phyloP scores from a whole-genome alignment of 2,888 invertebrate genomes.

The Adela reaumurella region DNA sequence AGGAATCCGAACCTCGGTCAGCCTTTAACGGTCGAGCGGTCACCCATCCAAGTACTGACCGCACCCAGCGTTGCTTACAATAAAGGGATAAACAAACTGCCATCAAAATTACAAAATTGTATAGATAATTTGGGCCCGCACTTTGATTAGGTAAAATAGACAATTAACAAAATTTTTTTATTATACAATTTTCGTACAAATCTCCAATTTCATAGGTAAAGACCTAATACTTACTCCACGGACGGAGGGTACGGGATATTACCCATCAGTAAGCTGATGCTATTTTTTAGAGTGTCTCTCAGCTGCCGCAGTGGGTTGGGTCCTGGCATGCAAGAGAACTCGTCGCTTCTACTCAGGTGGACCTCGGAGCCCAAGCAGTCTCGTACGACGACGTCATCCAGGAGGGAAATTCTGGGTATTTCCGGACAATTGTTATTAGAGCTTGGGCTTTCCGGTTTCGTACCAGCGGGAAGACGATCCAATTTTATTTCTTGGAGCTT shows the following conservation, averaged over 20 bases:
- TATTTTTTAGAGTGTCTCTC: slow-evolving; percentile 43
- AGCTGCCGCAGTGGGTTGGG: slow-evolving; percentile 36
- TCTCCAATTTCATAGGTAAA: too few relatives aligned
- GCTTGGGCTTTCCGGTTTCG: slow-evolving; percentile 16
- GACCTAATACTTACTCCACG: too few relatives aligned
- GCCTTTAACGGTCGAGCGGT: too few relatives aligned
- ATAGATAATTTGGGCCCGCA: too few relatives aligned
- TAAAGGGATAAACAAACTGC: too few relatives aligned
- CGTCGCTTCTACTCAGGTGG: slow-evolving; percentile 37
- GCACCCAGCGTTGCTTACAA: too few relatives aligned
- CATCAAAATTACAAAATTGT: too few relatives aligned
- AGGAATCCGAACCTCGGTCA: too few relatives aligned
- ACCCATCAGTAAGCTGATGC: slow-evolving; percentile 42
- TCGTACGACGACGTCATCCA: slow-evolving; percentile 29
- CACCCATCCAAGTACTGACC: too few relatives aligned
- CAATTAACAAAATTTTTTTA: background rate
- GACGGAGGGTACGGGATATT: slow-evolving; percentile 25
- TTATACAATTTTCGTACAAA: too few relatives aligned
- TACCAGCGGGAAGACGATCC: too few relatives aligned
- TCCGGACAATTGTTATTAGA: slow-evolving; percentile 14
- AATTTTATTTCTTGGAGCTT: slow-evolving; percentile 36
- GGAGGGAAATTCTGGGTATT: slow-evolving; percentile 20
- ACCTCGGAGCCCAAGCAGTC: slow-evolving; percentile 37
- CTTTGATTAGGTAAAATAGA: slow-evolving; percentile 3
- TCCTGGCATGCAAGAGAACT: slow-evolving; percentile 28